A percentile compares a stretch with the other conserved stretches of the same genome.
These are phyloP conservation scores for Scartelaos histophorus DNA, from an alignment of 2,113 vertebrate genomes.

Conservation along the genomic window DNA sequence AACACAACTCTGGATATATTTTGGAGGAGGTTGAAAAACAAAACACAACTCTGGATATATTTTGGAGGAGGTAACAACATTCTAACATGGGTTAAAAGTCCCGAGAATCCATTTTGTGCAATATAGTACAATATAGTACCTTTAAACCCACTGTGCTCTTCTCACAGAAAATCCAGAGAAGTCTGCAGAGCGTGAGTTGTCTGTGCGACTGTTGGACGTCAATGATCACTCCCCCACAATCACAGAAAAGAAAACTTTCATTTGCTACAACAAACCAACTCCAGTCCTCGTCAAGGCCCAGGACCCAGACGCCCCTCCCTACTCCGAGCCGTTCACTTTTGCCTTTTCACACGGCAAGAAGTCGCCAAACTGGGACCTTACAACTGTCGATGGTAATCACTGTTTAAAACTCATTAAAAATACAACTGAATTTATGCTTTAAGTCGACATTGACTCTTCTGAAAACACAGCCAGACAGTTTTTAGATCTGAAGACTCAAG, in stretches of 20 bases:
- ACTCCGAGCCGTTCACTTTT: slow-evolving; percentile 74
- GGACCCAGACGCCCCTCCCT: slow-evolving; percentile 68
- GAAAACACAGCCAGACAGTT: no score
- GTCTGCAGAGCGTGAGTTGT: slow-evolving; percentile 49
- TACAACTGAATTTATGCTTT: not conserved
- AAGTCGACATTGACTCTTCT: no score
- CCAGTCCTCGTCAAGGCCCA: slow-evolving; percentile 66
- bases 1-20: no score
- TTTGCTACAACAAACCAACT: slow-evolving; percentile 62
- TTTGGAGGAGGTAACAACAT: no score
- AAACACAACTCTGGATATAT: no score
- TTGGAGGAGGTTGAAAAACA: no score
- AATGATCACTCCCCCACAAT: slow-evolving; percentile 76
- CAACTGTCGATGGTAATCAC: slow-evolving; percentile 57
- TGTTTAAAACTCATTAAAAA: not conserved
- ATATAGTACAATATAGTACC: no score
- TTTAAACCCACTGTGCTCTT: not conserved
- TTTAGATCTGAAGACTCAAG: no score
- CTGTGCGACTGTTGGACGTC: slow-evolving; percentile 71
- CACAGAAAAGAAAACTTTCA: slow-evolving; percentile 50
- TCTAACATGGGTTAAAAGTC: no score
- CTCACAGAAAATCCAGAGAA: slow-evolving; percentile 59
- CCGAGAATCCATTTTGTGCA: not conserved
- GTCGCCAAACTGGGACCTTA: slow-evolving; percentile 73
- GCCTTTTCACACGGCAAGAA: slow-evolving; percentile 46